A percentile compares a stretch with the other conserved stretches of the same genome.
Conservation (phyloP, 2,113 vertebrate genomes). For the Mormyrus iriodes region DNA sequence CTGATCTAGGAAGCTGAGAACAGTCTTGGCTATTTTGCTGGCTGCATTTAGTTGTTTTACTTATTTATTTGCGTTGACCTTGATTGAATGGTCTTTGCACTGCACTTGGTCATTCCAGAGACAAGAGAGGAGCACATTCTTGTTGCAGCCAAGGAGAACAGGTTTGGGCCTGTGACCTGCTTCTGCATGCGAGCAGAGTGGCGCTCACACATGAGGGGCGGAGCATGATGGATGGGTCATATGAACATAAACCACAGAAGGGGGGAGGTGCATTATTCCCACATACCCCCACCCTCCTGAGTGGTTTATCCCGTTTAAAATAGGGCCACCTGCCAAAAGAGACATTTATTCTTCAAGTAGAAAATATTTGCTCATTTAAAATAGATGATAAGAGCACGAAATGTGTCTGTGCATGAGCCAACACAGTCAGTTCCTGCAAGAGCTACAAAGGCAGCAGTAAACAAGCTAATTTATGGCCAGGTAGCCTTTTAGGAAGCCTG, state of each 20-base stretch:
- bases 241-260: not conserved
- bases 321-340: conserved; percentile 5
- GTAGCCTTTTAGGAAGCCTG: not conserved
- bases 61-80: not conserved
- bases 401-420: not conserved
- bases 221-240: not conserved
- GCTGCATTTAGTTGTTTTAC: not conserved
- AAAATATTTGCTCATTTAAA: conserved; percentile 7
- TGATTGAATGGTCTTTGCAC: not conserved
- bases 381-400: not conserved
- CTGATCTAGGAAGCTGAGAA: not conserved
- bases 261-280: not conserved
- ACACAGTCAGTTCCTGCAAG: not conserved
- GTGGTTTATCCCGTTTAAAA: not conserved
- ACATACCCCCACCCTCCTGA: not conserved
- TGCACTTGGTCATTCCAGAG: not conserved
- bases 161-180: not conserved
- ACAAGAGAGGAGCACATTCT: not conserved
- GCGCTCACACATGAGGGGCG: not conserved
- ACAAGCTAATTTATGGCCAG: not conserved
- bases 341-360: not conserved
- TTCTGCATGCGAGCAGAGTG: not conserved
- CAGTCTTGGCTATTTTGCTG: not conserved
- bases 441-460: not conserved
- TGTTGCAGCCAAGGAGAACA: not conserved